Percentiles rank a stretch among this genome's conserved stretches.
phyloP scores from a whole-genome alignment of 2,113 vertebrate species.

The Todiramphus chloris region DNA sequence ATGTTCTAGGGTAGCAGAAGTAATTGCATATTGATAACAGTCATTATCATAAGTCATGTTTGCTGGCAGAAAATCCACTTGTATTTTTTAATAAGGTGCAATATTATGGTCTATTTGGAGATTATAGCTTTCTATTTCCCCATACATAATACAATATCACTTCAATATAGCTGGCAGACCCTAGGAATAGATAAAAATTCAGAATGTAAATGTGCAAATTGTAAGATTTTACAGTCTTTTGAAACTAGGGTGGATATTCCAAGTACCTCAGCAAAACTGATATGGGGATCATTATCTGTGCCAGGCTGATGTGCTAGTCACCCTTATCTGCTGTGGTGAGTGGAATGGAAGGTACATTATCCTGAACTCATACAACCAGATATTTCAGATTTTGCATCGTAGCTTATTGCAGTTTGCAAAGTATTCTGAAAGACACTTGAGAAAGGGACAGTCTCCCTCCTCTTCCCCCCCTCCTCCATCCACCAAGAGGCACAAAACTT shows the following conservation, averaged over 20 bases:
- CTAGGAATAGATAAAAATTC: slow-evolving; percentile 58
- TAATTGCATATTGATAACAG: slow-evolving; percentile 78
- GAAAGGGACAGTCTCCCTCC: not conserved
- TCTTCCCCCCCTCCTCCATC: too few relatives aligned
- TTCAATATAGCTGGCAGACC: slow-evolving; percentile 53
- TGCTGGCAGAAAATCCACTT: slow-evolving; percentile 69
- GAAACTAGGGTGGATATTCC: slow-evolving; percentile 32
- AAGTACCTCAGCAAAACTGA: slow-evolving; percentile 47
- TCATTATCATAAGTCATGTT: slow-evolving; percentile 69
- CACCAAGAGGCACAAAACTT: not conserved
- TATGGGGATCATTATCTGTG: slow-evolving; percentile 46
- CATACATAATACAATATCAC: slow-evolving; percentile 49
- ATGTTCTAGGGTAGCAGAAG: slow-evolving; percentile 71
- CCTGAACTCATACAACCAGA: not conserved
- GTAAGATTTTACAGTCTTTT: slow-evolving; percentile 59
- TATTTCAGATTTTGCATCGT: slow-evolving; percentile 22
- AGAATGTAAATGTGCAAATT: slow-evolving; percentile 58
- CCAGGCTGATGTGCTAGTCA: not conserved
- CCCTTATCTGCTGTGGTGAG: too few relatives aligned
- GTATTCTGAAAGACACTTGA: slow-evolving; percentile 39
- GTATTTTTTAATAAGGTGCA: slow-evolving; percentile 71
- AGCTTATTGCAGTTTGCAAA: slow-evolving; percentile 45
- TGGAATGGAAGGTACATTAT: not conserved
- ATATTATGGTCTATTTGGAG: slow-evolving; percentile 70
- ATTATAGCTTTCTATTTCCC: slow-evolving; percentile 69